These are phyloP conservation scores for Triops longicaudatus DNA, from an alignment of 1,140 invertebrate genomes.

Conservation along the genomic window DNA sequence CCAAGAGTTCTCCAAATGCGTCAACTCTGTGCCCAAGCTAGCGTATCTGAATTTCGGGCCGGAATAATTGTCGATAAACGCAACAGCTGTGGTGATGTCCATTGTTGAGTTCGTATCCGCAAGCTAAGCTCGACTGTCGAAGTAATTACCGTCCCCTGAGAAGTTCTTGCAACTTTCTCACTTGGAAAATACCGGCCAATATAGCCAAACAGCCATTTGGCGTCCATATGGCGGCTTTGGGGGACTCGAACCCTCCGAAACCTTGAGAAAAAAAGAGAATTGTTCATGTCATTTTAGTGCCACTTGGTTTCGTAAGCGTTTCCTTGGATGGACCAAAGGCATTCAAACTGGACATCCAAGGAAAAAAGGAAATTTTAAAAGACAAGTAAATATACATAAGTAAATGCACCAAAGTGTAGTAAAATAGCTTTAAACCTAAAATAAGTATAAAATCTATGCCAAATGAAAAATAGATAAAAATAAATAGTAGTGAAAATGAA, in stretches of 20 bases:
- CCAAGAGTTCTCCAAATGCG: neutral
- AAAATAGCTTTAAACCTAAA: no score
- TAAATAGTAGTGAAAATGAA: no score
- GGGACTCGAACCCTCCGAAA: neutral
- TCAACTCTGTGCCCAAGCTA: neutral
- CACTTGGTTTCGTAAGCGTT: no score
- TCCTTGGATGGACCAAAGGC: no score
- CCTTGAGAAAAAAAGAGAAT: neutral
- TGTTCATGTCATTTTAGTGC: neutral
- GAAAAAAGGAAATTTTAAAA: no score
- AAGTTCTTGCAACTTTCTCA: neutral
- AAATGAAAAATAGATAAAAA: no score
- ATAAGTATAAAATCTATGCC: no score
- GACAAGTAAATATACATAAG: no score
- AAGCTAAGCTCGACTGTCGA: neutral
- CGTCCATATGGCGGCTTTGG: neutral
- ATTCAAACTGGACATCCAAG: no score
- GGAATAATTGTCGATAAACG: neutral
- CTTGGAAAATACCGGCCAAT: neutral
- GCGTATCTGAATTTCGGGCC: neutral
- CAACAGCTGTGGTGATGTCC: neutral
- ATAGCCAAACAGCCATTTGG: neutral
- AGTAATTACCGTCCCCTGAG: neutral
- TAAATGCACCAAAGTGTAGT: no score
- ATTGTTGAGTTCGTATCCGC: neutral